These are phyloP conservation scores for Scaptomyza parva DNA, from an alignment of 2,888 invertebrate species.

Conservation along the genomic window DNA sequence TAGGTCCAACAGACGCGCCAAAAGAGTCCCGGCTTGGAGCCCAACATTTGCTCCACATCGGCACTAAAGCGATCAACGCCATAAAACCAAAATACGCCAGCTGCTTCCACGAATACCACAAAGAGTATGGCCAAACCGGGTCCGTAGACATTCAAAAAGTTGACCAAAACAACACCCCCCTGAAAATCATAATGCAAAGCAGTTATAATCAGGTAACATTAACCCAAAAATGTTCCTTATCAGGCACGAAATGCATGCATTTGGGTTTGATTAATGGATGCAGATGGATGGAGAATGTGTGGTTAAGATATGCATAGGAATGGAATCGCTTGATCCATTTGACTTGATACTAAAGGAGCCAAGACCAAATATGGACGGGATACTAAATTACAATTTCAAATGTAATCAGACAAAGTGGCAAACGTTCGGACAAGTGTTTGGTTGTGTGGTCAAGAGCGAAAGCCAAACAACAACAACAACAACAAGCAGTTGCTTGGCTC, in stretches of 20 bases:
- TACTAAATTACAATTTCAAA: slow-evolving; percentile 85
- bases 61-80: slow-evolving; percentile 92
- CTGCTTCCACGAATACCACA: slow-evolving; percentile 95
- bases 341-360: slow-evolving; percentile 64
- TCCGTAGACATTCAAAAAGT: slow-evolving; percentile 94
- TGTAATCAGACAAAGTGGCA: slow-evolving; percentile 84
- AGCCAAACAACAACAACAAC: slow-evolving; percentile 19
- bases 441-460: slow-evolving; percentile 40
- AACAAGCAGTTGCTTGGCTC: slow-evolving; percentile 13
- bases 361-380: slow-evolving; percentile 55
- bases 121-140: slow-evolving; percentile 94
- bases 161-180: slow-evolving; percentile 95
- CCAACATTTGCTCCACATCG: slow-evolving; percentile 94
- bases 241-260: too few relatives aligned
- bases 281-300: too few relatives aligned
- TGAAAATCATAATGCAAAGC: slow-evolving; percentile 76
- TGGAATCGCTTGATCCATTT: slow-evolving; percentile 75
- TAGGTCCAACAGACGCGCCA: slow-evolving; percentile 95
- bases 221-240: neutral
- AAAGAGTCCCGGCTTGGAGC: slow-evolving; percentile 90
- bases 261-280: slow-evolving; percentile 61
- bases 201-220: neutral
- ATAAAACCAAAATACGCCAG: slow-evolving; percentile 96
- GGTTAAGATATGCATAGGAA: slow-evolving; percentile 46
- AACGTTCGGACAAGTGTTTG: slow-evolving; percentile 56